Evolutionary conservation across 2,797 vertebrate species (phyloP), one percentile per base, ranked within the genome.

Genomic region (Labeo calbasu): DNA sequence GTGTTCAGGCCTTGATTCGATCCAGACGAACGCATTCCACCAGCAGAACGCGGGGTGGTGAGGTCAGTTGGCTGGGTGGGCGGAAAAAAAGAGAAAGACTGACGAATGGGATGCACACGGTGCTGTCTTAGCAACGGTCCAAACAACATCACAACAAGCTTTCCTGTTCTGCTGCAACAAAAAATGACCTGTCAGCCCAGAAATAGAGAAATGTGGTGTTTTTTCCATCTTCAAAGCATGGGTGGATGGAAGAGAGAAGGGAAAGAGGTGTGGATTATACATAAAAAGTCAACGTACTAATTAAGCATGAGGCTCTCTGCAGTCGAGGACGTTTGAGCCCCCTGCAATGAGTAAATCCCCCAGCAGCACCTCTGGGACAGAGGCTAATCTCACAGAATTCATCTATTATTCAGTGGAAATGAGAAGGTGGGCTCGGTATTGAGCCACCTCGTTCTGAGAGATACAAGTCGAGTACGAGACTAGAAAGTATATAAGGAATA

Each of bases 331-430:
- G 85, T 88, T 92, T 81, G 70, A 91, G 84, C 66, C 86, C 89
- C 91, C 88, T 89, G 89, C 88, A 84, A 87, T 61, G 90, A 92
- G 87, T 91, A 87, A 89, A 92, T 40, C 84, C 79, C 87, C 55
- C 25, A 28, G n/a, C 21, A 82, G 55, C 73, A 75, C 61, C 21
- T 66, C 28, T 86, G 86, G 48, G 80, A 81, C 55, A 43, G 71
- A 19, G 76, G 59, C n/a, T 80, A 79, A 92, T 92, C 92, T 92
- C 86, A 87, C 87, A 72, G 43, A 53, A 81, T 90, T 91, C 89
- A 94, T 95, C 90, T 93, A 94, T 96, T 94, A 95, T 95, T 91
- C 93, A 95, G 84, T 86, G 88, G 88, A 88, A 89, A 86, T 81
- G 88, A 40, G 21, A 89, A 81, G 76, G 59, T 85, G 87, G 92